A percentile compares a stretch with the other conserved stretches of the same genome.
phyloP scores from a whole-genome alignment of 2,113 vertebrate genomes.

The Channa argus region DNA sequence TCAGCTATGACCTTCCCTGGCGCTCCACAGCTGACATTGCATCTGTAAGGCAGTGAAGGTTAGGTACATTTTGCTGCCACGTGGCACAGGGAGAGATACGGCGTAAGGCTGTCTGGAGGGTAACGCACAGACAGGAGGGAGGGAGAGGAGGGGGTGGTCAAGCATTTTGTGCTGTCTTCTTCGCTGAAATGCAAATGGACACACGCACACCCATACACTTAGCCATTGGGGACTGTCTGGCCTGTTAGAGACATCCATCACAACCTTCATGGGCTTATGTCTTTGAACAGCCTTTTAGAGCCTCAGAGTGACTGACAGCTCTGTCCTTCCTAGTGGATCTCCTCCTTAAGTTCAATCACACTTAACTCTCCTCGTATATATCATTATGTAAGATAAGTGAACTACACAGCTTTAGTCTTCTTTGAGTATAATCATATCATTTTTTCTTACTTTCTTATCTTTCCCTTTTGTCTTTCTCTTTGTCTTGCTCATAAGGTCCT shows the following conservation, averaged over 20 bases:
- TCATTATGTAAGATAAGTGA: not conserved
- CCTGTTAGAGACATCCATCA: conserved; percentile 70
- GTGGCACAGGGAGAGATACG: conserved; percentile 44
- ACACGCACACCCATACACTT: conserved; percentile 21
- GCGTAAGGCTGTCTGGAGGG: conserved; percentile 73
- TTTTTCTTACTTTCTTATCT: not conserved
- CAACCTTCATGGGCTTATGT: conserved; percentile 59
- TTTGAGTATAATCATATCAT: not conserved
- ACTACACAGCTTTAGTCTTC: not conserved
- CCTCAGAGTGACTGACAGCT: conserved; percentile 53
- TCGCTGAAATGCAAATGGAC: conserved; percentile 62
- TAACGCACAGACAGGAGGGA: conserved; percentile 44
- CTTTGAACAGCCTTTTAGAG: conserved; percentile 62
- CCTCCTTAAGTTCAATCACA: conserved; percentile 45
- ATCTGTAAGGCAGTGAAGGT: conserved; percentile 45
- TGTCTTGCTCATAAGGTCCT: conserved; percentile 86
- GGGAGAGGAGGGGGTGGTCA: not conserved
- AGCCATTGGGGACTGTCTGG: conserved; percentile 42
- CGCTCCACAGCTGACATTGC: conserved; percentile 31
- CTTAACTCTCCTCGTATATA: conserved; percentile 4
- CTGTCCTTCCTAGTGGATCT: conserved; percentile 36
- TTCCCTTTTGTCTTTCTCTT: conserved; percentile 42
- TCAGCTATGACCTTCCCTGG: conserved; percentile 63
- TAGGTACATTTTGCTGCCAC: conserved; percentile 46
- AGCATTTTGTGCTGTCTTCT: conserved; percentile 45